phyloP scores from a whole-genome alignment of 2,113 vertebrate genomes.

The Blennius ocellaris region DNA sequence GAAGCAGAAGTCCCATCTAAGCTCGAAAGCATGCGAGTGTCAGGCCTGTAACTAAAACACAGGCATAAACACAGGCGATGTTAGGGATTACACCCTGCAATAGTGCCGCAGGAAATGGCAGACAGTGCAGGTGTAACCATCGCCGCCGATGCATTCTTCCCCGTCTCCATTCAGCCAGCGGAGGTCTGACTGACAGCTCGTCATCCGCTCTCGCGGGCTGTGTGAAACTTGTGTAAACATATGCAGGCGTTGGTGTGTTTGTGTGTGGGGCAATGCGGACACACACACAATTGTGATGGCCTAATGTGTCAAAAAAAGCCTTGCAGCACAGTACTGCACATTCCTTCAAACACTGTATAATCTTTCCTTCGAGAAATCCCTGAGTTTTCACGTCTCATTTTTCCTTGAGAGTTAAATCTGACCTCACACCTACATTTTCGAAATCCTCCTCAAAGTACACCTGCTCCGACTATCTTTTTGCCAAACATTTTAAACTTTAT shows the following conservation, averaged over 20 bases:
- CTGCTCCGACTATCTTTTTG: neutral
- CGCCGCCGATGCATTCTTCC: slow-evolving; percentile 55
- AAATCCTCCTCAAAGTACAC: neutral
- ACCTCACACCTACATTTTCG: neutral
- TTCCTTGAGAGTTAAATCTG: neutral
- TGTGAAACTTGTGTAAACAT: slow-evolving; percentile 73
- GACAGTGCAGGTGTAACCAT: slow-evolving; percentile 70
- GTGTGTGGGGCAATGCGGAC: slow-evolving; percentile 41
- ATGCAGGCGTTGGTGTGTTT: slow-evolving; percentile 30
- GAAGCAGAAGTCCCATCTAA: slow-evolving; percentile 69
- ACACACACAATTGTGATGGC: slow-evolving; percentile 41
- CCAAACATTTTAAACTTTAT: neutral
- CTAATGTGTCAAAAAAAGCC: slow-evolving; percentile 47
- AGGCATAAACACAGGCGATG: slow-evolving; percentile 77
- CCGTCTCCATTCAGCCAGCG: slow-evolving; percentile 32
- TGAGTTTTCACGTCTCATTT: neutral
- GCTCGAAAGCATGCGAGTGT: slow-evolving; percentile 64
- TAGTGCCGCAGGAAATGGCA: slow-evolving; percentile 62
- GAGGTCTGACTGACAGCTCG: slow-evolving; percentile 70
- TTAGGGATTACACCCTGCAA: slow-evolving; percentile 71
- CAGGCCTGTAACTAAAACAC: slow-evolving; percentile 79
- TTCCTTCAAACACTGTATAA: slow-evolving; percentile 14
- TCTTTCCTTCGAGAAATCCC: slow-evolving; percentile 5
- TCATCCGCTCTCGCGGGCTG: slow-evolving; percentile 52
- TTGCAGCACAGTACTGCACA: slow-evolving; percentile 57